Evolutionary conservation across 2,888 invertebrate species (phyloP).

Genomic region (Pollenia angustigena): DNA sequence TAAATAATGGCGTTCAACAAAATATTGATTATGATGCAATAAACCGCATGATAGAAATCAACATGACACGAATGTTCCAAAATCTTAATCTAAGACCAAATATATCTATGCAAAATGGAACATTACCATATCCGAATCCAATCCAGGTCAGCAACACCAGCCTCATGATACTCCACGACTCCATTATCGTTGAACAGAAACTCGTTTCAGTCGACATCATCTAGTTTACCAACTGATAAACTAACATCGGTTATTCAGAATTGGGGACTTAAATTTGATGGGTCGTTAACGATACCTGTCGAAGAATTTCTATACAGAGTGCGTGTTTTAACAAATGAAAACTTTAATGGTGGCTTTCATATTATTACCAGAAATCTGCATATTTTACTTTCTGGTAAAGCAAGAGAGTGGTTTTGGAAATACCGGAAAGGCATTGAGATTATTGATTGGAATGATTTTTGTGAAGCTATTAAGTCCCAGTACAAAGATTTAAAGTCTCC

Average conservation of each 20-base stretch:
- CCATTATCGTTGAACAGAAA: too few relatives aligned
- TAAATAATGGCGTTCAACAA: too few relatives aligned
- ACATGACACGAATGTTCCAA: too few relatives aligned
- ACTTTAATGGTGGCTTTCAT: constrained; percentile 58
- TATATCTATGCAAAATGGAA: too few relatives aligned
- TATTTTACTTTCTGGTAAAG: constrained; percentile 53
- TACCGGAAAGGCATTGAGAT: constrained; percentile 30
- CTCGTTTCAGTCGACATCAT: too few relatives aligned
- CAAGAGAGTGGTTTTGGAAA: constrained; percentile 45
- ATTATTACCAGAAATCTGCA: constrained; percentile 54
- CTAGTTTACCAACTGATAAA: constrained; percentile 20
- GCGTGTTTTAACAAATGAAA: constrained; percentile 37
- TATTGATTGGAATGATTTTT: constrained; percentile 49
- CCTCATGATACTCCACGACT: too few relatives aligned
- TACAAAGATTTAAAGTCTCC: constrained; percentile 49
- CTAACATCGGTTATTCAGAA: constrained; percentile 52
- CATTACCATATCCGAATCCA: too few relatives aligned
- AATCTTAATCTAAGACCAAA: too few relatives aligned
- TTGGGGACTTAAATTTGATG: constrained; percentile 65
- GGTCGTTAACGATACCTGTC: constrained; percentile 39
- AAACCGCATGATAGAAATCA: too few relatives aligned
- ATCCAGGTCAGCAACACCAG: too few relatives aligned
- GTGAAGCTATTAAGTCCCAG: constrained; percentile 31
- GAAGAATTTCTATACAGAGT: constrained; percentile 66
- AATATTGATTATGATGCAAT: too few relatives aligned